phyloP scores from a whole-genome alignment of 2,113 vertebrate genomes.

The Entelurus aequoreus region DNA sequence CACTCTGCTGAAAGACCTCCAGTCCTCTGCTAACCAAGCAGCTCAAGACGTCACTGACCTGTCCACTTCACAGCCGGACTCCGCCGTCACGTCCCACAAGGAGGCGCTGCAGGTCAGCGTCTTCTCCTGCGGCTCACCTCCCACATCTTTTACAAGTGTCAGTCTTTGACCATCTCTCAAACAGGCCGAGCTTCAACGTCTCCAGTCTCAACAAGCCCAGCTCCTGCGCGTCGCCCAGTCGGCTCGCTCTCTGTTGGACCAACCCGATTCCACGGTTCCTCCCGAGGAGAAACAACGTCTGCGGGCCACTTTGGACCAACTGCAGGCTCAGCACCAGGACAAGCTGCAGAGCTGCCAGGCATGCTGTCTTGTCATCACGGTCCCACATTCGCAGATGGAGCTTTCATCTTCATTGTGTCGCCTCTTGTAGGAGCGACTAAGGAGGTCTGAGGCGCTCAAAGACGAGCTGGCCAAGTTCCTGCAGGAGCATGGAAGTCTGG shows the following conservation, averaged over 20 bases:
- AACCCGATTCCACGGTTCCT: conserved; percentile 74
- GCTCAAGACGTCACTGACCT: conserved; percentile 34
- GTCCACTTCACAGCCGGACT: conserved; percentile 40
- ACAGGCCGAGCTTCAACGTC: conserved; percentile 81
- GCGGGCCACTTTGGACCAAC: conserved; percentile 69
- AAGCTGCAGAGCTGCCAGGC: conserved; percentile 76
- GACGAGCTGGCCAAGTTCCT: conserved; percentile 90
- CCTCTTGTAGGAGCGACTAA: conserved; percentile 71
- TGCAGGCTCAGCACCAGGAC: conserved; percentile 76
- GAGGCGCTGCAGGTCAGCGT: conserved; percentile 80
- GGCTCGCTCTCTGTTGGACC: conserved; percentile 81
- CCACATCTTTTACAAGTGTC: background rate
- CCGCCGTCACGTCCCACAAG: conserved; percentile 72
- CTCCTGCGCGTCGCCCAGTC: conserved; percentile 83
- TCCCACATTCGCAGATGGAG: background rate
- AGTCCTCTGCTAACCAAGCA: conserved; percentile 45
- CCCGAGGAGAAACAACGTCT: conserved; percentile 74
- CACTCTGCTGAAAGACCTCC: conserved; percentile 71
- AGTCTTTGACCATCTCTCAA: background rate
- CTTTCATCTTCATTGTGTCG: background rate
- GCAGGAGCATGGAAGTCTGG: conserved; percentile 80
- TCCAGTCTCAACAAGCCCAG: conserved; percentile 87
- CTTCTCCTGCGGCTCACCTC: background rate
- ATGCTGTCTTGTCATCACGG: background rate
- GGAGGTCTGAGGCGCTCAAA: conserved; percentile 75